Evolutionary conservation across 2,113 vertebrate species (phyloP).

Genomic region (Austrofundulus limnaeus): DNA sequence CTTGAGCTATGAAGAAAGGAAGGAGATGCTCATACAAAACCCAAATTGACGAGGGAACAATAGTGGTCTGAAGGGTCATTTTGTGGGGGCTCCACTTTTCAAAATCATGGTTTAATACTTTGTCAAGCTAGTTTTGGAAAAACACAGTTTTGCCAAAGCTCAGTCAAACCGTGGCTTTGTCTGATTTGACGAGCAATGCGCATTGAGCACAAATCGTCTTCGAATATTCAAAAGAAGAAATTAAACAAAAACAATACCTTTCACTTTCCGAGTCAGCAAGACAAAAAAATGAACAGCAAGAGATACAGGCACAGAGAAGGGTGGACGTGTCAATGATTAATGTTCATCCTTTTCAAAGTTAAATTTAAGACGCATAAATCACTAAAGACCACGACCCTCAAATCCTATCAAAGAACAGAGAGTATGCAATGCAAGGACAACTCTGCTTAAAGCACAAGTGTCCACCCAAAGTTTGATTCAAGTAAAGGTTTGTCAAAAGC

Average conservation of each 20-base stretch:
- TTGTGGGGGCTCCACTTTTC: conserved; percentile 46
- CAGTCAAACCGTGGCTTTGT: conserved; percentile 59
- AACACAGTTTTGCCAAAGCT: conserved; percentile 52
- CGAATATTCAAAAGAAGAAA: conserved; percentile 36
- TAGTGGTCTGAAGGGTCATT: conserved; percentile 77
- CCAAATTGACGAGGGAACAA: conserved; percentile 76
- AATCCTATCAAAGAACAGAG: conserved; percentile 3
- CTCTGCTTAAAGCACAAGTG: not conserved
- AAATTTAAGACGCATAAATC: conserved; percentile 43
- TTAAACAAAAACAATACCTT: conserved; percentile 44
- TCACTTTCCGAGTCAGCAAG: conserved; percentile 43
- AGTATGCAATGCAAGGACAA: not conserved
- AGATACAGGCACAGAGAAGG: conserved; percentile 33
- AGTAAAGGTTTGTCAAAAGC: not conserved
- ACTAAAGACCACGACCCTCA: conserved; percentile 2
- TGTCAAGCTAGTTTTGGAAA: conserved; percentile 61
- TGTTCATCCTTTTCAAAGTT: conserved; percentile 50
- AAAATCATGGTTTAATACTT: conserved; percentile 67
- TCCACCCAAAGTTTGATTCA: not conserved
- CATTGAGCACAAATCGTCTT: conserved; percentile 32
- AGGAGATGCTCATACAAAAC: conserved; percentile 77
- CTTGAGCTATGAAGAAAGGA: conserved; percentile 69
- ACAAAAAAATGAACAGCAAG: conserved; percentile 38
- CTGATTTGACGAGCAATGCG: conserved; percentile 50
- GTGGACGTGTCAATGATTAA: conserved; percentile 60